Evolutionary conservation across 2,888 invertebrate genomes (phyloP).

Genomic region (Caenorhabditis panamensis): DNA sequence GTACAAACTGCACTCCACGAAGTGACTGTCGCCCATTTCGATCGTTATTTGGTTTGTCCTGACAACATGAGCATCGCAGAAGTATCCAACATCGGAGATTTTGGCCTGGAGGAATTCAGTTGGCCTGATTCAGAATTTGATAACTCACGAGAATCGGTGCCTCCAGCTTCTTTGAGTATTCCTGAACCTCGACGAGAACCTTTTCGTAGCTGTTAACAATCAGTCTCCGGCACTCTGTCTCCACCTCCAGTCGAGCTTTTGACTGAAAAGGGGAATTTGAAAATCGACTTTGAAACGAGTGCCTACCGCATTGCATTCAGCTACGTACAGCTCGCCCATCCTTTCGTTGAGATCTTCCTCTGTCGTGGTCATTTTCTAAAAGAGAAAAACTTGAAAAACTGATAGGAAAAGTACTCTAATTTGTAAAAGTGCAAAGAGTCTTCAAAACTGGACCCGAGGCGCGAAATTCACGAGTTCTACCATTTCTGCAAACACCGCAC

Average conservation of each 20-base stretch:
- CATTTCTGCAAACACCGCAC: neutral
- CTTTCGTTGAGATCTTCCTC: conserved; percentile 13
- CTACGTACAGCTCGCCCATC: conserved; percentile 38
- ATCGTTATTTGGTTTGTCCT: conserved; percentile 42
- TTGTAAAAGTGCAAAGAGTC: conserved; percentile 1
- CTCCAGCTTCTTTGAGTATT: conserved; percentile 39
- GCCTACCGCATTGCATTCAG: conserved; percentile 40
- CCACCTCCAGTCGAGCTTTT: conserved; percentile 34
- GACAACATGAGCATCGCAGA: conserved; percentile 50
- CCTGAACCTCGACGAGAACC: conserved; percentile 1
- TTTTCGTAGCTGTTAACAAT: conserved; percentile 35
- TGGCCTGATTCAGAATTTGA: too few species aligned
- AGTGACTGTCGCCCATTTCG: conserved; percentile 34
- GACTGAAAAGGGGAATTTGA: conserved; percentile 14
- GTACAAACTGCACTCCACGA: conserved; percentile 41
- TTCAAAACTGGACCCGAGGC: too few species aligned
- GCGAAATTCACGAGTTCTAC: conserved; percentile 5
- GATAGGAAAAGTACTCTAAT: neutral
- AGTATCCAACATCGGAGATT: conserved; percentile 49
- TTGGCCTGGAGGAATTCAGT: conserved; percentile 27
- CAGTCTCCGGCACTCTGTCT: conserved; percentile 29
- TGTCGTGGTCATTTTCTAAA: conserved; percentile 8
- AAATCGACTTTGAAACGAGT: neutral
- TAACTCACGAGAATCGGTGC: conserved; percentile 31
- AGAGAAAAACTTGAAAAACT: neutral